Percentiles rank a stretch among this genome's conserved stretches.
Evolutionary conservation across 2,888 invertebrate species (phyloP).

Genomic region (Leptogaster cylindrica): DNA sequence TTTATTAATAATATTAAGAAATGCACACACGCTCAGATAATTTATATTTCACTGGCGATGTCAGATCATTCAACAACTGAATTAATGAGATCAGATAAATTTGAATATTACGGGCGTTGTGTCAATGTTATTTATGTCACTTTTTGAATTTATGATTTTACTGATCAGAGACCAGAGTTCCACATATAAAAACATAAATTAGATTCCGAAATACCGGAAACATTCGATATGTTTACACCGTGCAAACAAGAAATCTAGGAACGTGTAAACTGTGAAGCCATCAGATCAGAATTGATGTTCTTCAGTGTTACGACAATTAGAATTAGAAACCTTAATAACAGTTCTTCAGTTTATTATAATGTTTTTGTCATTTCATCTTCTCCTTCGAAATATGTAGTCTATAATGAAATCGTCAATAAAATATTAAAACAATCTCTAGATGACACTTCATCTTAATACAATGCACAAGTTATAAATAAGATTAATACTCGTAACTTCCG

Average conservation of each 20-base stretch:
- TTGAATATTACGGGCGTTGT: too few relatives aligned
- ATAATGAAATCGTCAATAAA: constrained; percentile 12
- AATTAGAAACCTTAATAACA: constrained; percentile 38
- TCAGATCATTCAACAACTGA: too few relatives aligned
- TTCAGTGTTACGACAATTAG: constrained; percentile 31
- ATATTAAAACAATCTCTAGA: constrained; percentile 17
- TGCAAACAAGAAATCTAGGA: not conserved
- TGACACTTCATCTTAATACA: constrained; percentile 5
- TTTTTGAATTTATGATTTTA: not conserved
- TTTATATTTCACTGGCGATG: too few relatives aligned
- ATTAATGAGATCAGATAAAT: constrained; percentile 9
- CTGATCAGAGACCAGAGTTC: not conserved
- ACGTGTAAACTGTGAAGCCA: not conserved
- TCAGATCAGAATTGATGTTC: not conserved
- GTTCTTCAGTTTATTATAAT: constrained; percentile 25
- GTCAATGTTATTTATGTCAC: not conserved
- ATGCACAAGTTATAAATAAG: constrained; percentile 1
- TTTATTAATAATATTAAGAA: too few relatives aligned
- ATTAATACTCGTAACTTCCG: not conserved
- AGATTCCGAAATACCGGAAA: not conserved
- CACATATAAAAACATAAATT: not conserved
- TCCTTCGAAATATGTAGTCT: constrained; percentile 18
- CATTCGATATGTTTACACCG: not conserved
- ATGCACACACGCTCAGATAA: too few relatives aligned
- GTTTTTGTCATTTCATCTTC: constrained; percentile 14